A percentile compares a stretch with the other conserved stretches of the same genome.
phyloP scores from a whole-genome alignment of 2,888 invertebrate genomes.

The Melieria picta region DNA sequence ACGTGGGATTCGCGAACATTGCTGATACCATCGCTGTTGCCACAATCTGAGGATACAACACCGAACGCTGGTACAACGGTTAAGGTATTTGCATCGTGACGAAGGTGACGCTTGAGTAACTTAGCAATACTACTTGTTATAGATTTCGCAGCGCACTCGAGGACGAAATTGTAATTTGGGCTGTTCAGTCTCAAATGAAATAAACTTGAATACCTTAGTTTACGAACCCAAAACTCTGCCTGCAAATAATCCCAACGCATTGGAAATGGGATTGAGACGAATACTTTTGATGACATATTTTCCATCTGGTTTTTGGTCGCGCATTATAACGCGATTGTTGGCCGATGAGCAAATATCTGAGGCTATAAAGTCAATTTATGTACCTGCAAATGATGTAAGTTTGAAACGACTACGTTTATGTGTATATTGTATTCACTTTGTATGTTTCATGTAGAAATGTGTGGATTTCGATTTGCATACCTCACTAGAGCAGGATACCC shows the following conservation, averaged over 20 bases:
- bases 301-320: constrained; percentile 97
- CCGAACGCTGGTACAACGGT: constrained; percentile 61
- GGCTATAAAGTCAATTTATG: constrained; percentile 79
- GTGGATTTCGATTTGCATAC: constrained; percentile 60
- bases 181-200: constrained; percentile 60
- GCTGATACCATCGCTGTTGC: constrained; percentile 91
- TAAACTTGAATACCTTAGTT: constrained; percentile 58
- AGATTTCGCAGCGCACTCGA: constrained; percentile 60
- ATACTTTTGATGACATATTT: constrained; percentile 95
- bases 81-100: constrained; percentile 47
- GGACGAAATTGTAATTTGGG: constrained; percentile 56
- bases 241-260: constrained; percentile 36
- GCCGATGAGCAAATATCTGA: constrained; percentile 88
- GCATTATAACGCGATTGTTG: constrained; percentile 89
- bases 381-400: constrained; percentile 75
- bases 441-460: constrained; percentile 49
- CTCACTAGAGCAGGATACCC: constrained; percentile 68
- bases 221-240: constrained; percentile 49
- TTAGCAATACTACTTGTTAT: neutral
- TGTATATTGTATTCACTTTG: constrained; percentile 32
- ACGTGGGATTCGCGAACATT: constrained; percentile 94
- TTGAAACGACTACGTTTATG: neutral
- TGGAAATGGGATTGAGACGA: constrained; percentile 66
- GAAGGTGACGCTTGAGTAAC: neutral
- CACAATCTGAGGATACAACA: constrained; percentile 75